Conservation (phyloP, 2,797 vertebrate genomes). For the Distichodus sexfasciatus region DNA sequence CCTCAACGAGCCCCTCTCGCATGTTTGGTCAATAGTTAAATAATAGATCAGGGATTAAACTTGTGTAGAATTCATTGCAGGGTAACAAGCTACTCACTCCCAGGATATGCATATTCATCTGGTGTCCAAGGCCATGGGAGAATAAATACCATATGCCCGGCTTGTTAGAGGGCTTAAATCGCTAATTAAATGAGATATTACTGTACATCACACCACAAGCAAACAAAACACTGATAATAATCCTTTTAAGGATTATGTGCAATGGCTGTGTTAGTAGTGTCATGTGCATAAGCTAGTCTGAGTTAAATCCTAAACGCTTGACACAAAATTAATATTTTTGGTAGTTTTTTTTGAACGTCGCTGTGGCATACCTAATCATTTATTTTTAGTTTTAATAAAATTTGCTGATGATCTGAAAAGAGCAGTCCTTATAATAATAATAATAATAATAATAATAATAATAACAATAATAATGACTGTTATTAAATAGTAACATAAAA, state of each 20-base stretch:
- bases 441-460: too few relatives aligned
- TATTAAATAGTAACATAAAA: too few relatives aligned
- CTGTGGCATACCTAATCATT: too few relatives aligned
- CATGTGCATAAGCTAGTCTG: too few relatives aligned
- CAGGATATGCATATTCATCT: constrained; percentile 80
- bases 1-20: constrained; percentile 76
- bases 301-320: too few relatives aligned
- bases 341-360: too few relatives aligned
- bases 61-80: constrained; percentile 77
- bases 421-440: too few relatives aligned
- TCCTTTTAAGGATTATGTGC: constrained; percentile 55
- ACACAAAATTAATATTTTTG: too few relatives aligned
- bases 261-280: constrained; percentile 8
- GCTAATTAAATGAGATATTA: constrained; percentile 80
- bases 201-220: constrained; percentile 44
- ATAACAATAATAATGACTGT: too few relatives aligned
- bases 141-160: constrained; percentile 72
- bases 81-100: constrained; percentile 77
- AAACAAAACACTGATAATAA: constrained; percentile 53
- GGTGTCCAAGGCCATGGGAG: constrained; percentile 74
- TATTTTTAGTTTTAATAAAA: too few relatives aligned
- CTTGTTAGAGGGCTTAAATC: constrained; percentile 73
- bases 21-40: constrained; percentile 85
- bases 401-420: too few relatives aligned
- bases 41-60: constrained; percentile 84